Conservation (phyloP, 2,113 vertebrate genomes). For the Willisornis vidua region DNA sequence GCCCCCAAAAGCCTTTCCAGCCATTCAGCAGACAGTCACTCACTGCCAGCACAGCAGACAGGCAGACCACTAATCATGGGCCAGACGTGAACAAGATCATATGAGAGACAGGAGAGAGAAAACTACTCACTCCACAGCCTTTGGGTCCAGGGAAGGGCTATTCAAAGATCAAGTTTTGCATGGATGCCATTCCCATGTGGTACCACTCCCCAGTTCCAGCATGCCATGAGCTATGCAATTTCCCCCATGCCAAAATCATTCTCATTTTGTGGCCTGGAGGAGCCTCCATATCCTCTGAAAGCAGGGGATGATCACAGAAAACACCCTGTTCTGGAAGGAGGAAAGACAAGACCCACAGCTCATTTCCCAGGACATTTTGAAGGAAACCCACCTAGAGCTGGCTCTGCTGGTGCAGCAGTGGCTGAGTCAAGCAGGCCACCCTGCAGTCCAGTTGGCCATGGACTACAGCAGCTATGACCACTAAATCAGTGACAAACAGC, state of each 20-base stretch:
- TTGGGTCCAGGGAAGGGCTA: background rate
- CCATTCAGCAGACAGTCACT: background rate
- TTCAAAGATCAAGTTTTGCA: background rate
- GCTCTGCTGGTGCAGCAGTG: background rate
- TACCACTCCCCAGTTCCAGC: background rate
- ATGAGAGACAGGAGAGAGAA: background rate
- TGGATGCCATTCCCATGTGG: background rate
- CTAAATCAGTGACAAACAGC: background rate
- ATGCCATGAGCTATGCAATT: background rate
- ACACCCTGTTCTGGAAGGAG: background rate
- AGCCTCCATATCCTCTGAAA: background rate
- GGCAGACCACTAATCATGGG: background rate
- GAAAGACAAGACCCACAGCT: background rate
- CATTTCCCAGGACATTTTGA: background rate
- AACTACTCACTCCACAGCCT: background rate
- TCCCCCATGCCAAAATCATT: background rate
- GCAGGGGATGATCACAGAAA: background rate
- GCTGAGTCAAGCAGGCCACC: background rate
- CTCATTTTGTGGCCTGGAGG: background rate
- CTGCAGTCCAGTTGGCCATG: background rate
- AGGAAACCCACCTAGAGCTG: background rate
- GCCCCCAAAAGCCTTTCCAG: background rate
- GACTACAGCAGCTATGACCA: background rate
- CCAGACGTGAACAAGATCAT: background rate
- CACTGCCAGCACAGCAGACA: background rate